Evolutionary conservation across 2,113 vertebrate species (phyloP).

Genomic region (Hippocampus zosterae): DNA sequence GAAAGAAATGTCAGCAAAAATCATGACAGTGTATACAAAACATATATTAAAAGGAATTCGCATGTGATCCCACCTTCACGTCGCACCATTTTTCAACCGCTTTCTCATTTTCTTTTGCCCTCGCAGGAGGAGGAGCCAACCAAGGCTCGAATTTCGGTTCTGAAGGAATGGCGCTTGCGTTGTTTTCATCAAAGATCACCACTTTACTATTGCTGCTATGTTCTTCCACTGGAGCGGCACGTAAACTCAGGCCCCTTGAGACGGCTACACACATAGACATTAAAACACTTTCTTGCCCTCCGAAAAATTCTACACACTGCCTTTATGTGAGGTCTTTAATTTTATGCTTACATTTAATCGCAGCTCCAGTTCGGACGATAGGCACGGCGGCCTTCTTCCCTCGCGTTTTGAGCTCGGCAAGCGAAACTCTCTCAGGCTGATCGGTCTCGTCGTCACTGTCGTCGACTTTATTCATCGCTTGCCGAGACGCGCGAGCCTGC

Average conservation of each 20-base stretch:
- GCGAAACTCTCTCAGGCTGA: conserved; percentile 74
- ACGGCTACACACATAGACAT: conserved; percentile 51
- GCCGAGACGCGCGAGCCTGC: conserved; percentile 87
- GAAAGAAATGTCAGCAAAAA: neutral
- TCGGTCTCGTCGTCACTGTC: conserved; percentile 60
- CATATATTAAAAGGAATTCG: neutral
- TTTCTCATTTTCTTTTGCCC: conserved; percentile 87
- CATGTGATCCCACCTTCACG: conserved; percentile 71
- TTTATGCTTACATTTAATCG: conserved; percentile 73
- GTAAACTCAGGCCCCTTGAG: conserved; percentile 67
- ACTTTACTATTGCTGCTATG: conserved; percentile 61
- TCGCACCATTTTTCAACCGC: conserved; percentile 81
- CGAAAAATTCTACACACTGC: neutral
- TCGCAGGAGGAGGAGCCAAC: conserved; percentile 76
- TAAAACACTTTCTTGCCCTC: neutral
- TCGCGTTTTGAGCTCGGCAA: conserved; percentile 83
- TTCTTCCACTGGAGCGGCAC: conserved; percentile 48
- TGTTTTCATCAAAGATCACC: conserved; percentile 86
- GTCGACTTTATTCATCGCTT: conserved; percentile 73
- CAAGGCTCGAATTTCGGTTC: conserved; percentile 71
- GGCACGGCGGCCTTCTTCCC: conserved; percentile 83
- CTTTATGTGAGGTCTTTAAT: neutral
- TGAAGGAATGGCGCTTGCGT: conserved; percentile 51
- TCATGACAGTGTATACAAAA: neutral
- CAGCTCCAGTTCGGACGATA: conserved; percentile 74